A percentile compares a stretch with the other conserved stretches of the same genome.
Evolutionary conservation across 2,888 invertebrate genomes (phyloP).

Genomic region (Drosophila gaucha): DNA sequence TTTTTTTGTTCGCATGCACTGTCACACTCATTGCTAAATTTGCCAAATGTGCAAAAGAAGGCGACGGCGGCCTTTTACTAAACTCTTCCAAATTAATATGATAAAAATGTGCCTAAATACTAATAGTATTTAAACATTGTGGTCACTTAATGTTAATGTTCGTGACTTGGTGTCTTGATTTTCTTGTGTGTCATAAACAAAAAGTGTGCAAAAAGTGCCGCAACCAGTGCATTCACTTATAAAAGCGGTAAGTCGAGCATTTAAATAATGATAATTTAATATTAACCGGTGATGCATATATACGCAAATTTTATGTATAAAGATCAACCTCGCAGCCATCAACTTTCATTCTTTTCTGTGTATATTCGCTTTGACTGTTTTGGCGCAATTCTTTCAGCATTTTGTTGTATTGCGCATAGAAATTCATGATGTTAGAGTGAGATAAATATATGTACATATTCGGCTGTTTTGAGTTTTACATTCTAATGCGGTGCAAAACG

Average conservation of each 20-base stretch:
- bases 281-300: constrained; percentile 14
- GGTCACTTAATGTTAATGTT: background rate
- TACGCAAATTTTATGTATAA: background rate
- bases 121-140: background rate
- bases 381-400: constrained; percentile 74
- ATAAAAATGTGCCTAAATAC: constrained; percentile 21
- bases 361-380: constrained; percentile 66
- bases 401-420: constrained; percentile 40
- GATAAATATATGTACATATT: constrained; percentile 42
- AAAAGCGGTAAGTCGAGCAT: constrained; percentile 42
- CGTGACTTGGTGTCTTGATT: background rate
- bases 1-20: constrained; percentile 12
- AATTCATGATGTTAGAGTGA: constrained; percentile 37
- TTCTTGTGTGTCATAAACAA: constrained; percentile 1
- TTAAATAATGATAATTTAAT: constrained; percentile 12
- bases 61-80: constrained; percentile 9
- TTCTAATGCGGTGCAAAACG: background rate
- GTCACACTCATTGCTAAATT: constrained; percentile 40
- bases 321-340: constrained; percentile 11
- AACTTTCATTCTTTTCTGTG: constrained; percentile 32
- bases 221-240: constrained; percentile 30
- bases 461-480: constrained; percentile 2
- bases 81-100: background rate
- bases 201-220: constrained; percentile 39
- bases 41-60: constrained; percentile 56